A percentile compares a stretch with the other conserved stretches of the same genome.
Evolutionary conservation across 1,140 invertebrate species (phyloP).

Genomic region (Saccostrea echinata): DNA sequence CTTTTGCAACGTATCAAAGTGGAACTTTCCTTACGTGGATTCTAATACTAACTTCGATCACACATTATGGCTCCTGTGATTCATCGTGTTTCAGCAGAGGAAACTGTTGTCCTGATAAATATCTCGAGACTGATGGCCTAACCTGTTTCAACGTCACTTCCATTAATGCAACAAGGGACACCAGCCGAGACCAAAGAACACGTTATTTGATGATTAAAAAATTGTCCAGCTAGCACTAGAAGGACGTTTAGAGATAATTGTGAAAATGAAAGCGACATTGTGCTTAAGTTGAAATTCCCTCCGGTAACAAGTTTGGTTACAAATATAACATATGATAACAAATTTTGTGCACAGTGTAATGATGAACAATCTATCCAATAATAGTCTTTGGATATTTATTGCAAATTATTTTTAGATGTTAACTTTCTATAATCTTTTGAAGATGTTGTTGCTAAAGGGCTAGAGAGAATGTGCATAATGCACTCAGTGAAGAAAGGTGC

Average conservation of each 20-base stretch:
- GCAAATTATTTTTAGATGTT: constrained; percentile 46
- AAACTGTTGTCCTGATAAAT: constrained; percentile 52
- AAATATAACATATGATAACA: constrained; percentile 38
- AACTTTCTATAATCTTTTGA: constrained; percentile 53
- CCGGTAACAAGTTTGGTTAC: constrained; percentile 25
- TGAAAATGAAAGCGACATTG: not conserved
- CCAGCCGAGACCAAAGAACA: not conserved
- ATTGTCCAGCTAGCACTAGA: not conserved
- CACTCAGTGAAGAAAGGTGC: too few species aligned
- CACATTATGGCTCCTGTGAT: constrained; percentile 43
- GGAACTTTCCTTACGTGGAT: not conserved
- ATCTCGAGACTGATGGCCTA: not conserved
- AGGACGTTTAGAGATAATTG: not conserved
- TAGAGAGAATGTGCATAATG: constrained; percentile 25
- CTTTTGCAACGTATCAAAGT: not conserved
- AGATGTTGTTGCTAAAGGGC: constrained; percentile 33
- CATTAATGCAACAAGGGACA: not conserved
- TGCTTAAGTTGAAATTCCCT: not conserved
- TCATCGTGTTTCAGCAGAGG: constrained; percentile 2
- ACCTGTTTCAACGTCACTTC: constrained; percentile 25
- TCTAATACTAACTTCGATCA: not conserved
- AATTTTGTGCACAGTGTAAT: constrained; percentile 49
- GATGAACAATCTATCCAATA: too few species aligned
- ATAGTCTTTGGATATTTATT: constrained; percentile 47
- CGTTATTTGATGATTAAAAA: not conserved